Percentiles rank a stretch among this genome's conserved stretches.
phyloP scores from a whole-genome alignment of 2,888 invertebrate genomes.

The Eubasilissa splendida region DNA sequence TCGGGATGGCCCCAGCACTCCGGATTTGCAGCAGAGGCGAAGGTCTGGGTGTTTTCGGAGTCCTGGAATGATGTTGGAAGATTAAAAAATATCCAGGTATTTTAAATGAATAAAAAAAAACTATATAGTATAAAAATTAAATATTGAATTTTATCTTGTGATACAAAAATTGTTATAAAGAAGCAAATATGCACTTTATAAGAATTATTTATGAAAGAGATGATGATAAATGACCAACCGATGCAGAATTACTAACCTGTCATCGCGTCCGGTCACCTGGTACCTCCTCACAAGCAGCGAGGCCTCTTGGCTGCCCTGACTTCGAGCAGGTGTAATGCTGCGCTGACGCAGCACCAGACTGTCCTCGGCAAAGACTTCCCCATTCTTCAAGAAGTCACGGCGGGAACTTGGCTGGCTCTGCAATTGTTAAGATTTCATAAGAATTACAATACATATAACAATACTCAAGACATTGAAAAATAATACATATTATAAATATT shows the following conservation, averaged over 20 bases:
- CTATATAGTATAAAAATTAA: too few species aligned
- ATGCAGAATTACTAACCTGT: constrained; percentile 14
- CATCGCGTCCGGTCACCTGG: constrained; percentile 14
- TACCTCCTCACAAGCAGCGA: constrained; percentile 41
- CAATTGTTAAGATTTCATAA: not conserved
- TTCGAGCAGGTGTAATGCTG: constrained; percentile 58
- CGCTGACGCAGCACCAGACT: constrained; percentile 59
- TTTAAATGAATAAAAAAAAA: too few species aligned
- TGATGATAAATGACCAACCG: too few species aligned
- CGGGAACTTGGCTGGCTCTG: constrained; percentile 33
- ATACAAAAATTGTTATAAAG: not conserved
- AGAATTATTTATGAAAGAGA: too few species aligned
- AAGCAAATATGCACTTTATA: too few species aligned
- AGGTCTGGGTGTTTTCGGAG: constrained; percentile 34
- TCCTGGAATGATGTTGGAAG: constrained; percentile 9
- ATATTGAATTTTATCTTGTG: not conserved
- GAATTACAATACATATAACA: too few species aligned
- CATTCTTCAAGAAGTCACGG: constrained; percentile 46
- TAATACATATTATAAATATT: too few species aligned
- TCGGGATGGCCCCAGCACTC: constrained; percentile 38
- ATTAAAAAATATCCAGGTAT: not conserved
- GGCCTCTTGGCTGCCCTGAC: constrained; percentile 29
- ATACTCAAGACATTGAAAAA: too few species aligned
- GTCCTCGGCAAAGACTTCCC: constrained; percentile 59
- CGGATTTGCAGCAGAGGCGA: constrained; percentile 33